Conservation (phyloP, 2,888 invertebrate species). For the Limnephilus marmoratus region DNA sequence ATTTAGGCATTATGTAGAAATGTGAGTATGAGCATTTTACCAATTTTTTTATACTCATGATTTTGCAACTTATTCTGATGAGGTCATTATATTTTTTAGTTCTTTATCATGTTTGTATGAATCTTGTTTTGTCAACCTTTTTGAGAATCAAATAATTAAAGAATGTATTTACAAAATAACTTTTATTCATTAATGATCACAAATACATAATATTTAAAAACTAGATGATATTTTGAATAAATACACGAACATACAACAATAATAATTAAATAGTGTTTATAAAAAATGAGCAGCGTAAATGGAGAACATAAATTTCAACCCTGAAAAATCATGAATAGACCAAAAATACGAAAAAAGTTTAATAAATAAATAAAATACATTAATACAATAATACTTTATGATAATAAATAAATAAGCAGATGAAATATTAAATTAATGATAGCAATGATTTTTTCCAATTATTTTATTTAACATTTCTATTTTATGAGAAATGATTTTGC, state of each 20-base stretch:
- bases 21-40: no score
- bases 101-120: background rate
- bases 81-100: background rate
- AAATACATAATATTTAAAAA: background rate
- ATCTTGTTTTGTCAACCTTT: background rate
- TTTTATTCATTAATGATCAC: slow-evolving; percentile 41
- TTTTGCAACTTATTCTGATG: background rate
- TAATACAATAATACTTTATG: background rate
- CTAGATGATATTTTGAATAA: background rate
- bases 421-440: slow-evolving; percentile 1
- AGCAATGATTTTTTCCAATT: background rate
- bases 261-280: background rate
- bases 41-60: background rate
- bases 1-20: no score
- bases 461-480: no score
- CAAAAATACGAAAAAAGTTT: background rate
- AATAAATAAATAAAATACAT: background rate
- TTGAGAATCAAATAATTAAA: slow-evolving; percentile 26
- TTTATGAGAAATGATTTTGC: background rate
- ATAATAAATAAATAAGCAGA: background rate
- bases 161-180: slow-evolving; percentile 24
- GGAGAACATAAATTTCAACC: background rate
- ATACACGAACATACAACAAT: background rate
- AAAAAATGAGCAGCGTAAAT: background rate
- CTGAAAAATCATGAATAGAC: background rate